Base-by-base conservation (phyloP, 2,888 invertebrate species). In the Protophormia terraenovae region DNA sequence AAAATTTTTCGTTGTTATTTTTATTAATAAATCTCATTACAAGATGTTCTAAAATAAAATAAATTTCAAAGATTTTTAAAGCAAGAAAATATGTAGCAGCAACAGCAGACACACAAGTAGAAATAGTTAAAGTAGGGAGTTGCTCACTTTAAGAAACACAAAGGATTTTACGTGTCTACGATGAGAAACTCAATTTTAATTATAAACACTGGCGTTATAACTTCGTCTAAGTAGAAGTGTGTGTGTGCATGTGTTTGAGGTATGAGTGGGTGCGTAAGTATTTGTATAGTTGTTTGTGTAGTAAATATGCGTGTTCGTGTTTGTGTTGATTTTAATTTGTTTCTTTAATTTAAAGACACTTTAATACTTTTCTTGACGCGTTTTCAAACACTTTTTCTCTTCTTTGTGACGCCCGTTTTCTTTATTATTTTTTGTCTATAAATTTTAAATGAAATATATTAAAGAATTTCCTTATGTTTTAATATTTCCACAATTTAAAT, bases 131-230 rank as follows among this genome's bases (percentile, higher is more conserved):
- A n/a, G 22, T 2, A 19, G 19, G 22, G 45, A 64, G 4, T 35
- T n/a, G n/a, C n/a, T n/a, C n/a, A 58, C 19, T 41, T 58, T 35
- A 67, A 55, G 32, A 8, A 58, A 69, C 3, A 58, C n/a, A 41
- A 71, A 41, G 19, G 53, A 14, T 24, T 77, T 45, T 45, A 55
- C 7, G 66, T 53, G 76, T 66, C 66, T 55, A 55, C 55, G 38
- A 66, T 53, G 41, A 55, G 12, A 38, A 62, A 78, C 22, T 27
- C 19, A 79, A 72, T 71, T 72, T 62, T 72, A 79, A 79, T 71
- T 79, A 72, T 27, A 41, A 71, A 29, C 41, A 53, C 22, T 79
- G 62, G 69, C 58, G 22, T 77, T 45, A 67, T 67, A 32, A 58
- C 55, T 58, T 58, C n/a, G n/a, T 16, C 8, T 32, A 32, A 19